Evolutionary conservation across 1,140 invertebrate species (phyloP).

Genomic region (Drosophila subpulchrella): DNA sequence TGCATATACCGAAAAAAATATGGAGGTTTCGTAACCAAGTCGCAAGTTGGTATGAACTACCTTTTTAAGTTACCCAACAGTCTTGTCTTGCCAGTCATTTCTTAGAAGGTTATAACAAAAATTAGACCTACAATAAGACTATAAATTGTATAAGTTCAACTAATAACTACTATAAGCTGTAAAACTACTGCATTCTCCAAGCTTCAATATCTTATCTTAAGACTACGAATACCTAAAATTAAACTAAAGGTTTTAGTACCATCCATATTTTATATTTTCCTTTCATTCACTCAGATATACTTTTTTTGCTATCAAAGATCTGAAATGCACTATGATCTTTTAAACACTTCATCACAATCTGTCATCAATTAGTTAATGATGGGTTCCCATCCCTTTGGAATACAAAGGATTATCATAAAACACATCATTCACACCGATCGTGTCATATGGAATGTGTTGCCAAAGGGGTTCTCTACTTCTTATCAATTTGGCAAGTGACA

Average conservation of each 20-base stretch:
- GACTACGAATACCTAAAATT: neutral
- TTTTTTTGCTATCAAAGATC: neutral
- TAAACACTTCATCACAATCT: constrained; percentile 2
- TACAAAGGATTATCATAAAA: constrained; percentile 12
- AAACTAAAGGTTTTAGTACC: neutral
- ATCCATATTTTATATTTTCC: neutral
- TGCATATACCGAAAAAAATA: constrained; percentile 20
- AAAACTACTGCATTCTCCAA: neutral
- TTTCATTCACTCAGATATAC: neutral
- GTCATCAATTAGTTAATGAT: constrained; percentile 16
- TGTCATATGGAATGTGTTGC: constrained; percentile 36
- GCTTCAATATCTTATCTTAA: neutral
- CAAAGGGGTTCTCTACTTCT: constrained; percentile 27
- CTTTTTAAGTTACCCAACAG: neutral
- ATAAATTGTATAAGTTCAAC: neutral
- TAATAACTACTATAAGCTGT: neutral
- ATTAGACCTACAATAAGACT: neutral
- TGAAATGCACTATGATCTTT: neutral
- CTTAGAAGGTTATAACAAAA: neutral
- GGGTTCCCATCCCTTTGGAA: neutral
- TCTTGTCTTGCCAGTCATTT: neutral
- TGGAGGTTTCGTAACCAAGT: neutral
- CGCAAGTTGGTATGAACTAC: neutral
- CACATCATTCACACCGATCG: constrained; percentile 57
- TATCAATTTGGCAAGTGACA: constrained; percentile 72